Percentiles rank a stretch among this genome's conserved stretches.
phyloP scores from a whole-genome alignment of 2,113 vertebrate genomes.

The Dromas ardeola region DNA sequence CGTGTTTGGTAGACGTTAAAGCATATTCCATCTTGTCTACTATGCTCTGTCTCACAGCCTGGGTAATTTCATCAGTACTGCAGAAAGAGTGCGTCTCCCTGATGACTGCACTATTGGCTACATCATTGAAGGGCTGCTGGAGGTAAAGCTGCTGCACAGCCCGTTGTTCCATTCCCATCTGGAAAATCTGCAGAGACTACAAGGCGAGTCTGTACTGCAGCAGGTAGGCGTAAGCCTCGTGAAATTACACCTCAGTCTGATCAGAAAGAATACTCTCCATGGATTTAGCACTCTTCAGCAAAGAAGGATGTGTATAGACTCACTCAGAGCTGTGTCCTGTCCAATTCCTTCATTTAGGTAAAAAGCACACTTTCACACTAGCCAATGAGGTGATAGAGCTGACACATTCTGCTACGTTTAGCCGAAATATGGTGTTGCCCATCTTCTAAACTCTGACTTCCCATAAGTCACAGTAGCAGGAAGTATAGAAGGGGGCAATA shows the following conservation, averaged over 20 bases:
- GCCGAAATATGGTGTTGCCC: neutral
- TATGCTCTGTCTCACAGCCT: constrained; percentile 72
- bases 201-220: constrained; percentile 72
- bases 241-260: neutral
- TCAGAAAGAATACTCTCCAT: neutral
- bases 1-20: neutral
- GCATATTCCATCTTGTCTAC: neutral
- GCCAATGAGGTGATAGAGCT: neutral
- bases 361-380: neutral
- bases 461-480: neutral
- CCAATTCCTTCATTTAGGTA: neutral
- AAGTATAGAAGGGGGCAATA: neutral
- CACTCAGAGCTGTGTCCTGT: neutral
- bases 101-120: constrained; percentile 97
- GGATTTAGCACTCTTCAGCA: neutral
- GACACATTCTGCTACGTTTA: neutral
- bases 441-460: neutral
- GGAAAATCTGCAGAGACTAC: constrained; percentile 90
- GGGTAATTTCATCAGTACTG: constrained; percentile 96
- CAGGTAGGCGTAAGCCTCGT: constrained; percentile 77
- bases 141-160: constrained; percentile 86
- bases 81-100: constrained; percentile 92
- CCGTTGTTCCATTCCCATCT: constrained; percentile 93
- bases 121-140: constrained; percentile 93
- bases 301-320: neutral